Percentiles rank a stretch among this genome's conserved stretches.
phyloP scores from a whole-genome alignment of 1,140 invertebrate genomes.

The Doryteuthis pealeii region DNA sequence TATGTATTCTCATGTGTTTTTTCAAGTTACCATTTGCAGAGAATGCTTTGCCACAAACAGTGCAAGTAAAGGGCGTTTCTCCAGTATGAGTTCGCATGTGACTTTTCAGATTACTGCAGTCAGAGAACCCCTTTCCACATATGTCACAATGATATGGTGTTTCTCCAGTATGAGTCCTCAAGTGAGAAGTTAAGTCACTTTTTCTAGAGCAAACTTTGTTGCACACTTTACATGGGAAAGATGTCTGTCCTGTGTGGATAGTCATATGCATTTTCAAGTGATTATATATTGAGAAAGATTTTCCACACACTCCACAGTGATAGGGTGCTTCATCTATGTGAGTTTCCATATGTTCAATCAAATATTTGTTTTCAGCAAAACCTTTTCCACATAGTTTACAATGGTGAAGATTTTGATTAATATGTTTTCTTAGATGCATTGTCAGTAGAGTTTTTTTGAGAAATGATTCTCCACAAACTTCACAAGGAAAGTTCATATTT shows the following conservation, averaged over 20 bases:
- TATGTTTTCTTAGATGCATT: no score
- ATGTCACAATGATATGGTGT: conserved; percentile 18
- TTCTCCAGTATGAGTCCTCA: conserved; percentile 4
- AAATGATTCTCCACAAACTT: no score
- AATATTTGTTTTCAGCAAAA: no score
- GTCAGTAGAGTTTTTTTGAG: no score
- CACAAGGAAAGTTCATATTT: no score
- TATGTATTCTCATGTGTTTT: conserved; percentile 2
- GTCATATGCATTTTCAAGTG: background rate
- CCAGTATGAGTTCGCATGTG: conserved; percentile 54
- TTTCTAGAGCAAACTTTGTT: conserved; percentile 28
- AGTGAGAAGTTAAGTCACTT: conserved; percentile 12
- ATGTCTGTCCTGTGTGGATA: conserved; percentile 28
- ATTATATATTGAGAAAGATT: no score
- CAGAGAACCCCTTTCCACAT: conserved; percentile 21
- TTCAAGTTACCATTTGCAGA: background rate
- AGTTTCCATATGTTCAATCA: background rate
- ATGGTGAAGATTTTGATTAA: no score
- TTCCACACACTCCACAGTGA: background rate
- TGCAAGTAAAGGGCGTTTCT: conserved; percentile 49
- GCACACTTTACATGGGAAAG: conserved; percentile 47
- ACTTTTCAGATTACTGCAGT: conserved; percentile 29
- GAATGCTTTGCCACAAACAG: conserved; percentile 46
- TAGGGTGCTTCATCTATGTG: background rate
- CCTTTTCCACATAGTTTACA: no score